Evolutionary conservation across 2,797 vertebrate species (phyloP), one percentile per base, ranked within the genome.

Genomic region (Chanos chanos): DNA sequence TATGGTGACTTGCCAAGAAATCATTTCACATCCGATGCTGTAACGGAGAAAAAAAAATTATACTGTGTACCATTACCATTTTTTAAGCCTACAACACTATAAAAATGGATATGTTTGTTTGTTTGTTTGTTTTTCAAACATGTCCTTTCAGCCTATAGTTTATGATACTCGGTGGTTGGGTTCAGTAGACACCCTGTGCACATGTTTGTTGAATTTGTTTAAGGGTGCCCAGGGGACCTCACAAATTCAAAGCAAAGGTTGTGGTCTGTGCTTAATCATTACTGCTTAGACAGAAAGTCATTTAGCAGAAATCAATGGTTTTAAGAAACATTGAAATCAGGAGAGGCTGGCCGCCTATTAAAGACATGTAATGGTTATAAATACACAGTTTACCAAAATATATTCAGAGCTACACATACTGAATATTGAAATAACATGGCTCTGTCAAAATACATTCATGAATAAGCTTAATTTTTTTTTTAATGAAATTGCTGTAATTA

Each of bases 211-310:
- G 57, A 28, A 40, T 52, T 59, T 45, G 40, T 40, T 47, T 67
- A 45, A 44, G 50, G 43, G 21, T 31, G 2, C 72, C 49, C 61
- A 8, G 1, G 68, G 61, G 68, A 61, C 19, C 22, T 19, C 53
- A 60, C 59, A 53, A 64, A 64, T 70, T 61, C 63, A 83, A 83
- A 64, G 66, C 75, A 87, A 87, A 89, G 85, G 86, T 85, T 86
- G 83, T 73, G 80, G 59, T 81, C 83, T 83, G 81, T 85, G 84
- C 85, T 87, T 86, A 89, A 87, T 89, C 86, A 76, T 87, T 87
- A 85, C 63, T 31, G 12, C 76, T 37, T 44, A 60, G 87, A 87
- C 87, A 89, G 85, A 66, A 87, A 87, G 85, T 89, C 85, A 43
- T 86, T 89, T 43, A 71, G 66, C 74, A 77, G 81, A 83, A 75